Conservation (phyloP, 2,797 vertebrate species). For the Melanotaenia parkinsoni region DNA sequence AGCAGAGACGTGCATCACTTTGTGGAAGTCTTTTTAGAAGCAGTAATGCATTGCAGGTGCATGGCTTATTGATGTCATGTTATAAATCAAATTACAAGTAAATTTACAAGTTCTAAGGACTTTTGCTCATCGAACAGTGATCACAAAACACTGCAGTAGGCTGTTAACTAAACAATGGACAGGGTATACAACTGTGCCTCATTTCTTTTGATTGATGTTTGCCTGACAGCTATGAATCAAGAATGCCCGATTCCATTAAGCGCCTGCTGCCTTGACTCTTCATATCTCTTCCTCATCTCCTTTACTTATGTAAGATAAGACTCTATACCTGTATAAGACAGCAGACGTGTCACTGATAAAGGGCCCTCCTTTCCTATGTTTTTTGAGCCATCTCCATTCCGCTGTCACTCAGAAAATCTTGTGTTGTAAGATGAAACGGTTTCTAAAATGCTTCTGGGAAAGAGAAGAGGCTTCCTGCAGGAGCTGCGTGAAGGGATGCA, state of each 20-base stretch:
- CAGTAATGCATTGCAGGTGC: neutral
- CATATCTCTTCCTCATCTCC: neutral
- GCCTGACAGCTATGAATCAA: neutral
- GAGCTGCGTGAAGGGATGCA: neutral
- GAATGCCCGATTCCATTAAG: neutral
- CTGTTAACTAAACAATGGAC: neutral
- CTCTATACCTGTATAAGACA: neutral
- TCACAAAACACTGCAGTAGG: neutral
- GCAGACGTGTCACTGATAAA: neutral
- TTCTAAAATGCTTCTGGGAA: neutral
- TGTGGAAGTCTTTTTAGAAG: neutral
- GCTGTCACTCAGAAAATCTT: neutral
- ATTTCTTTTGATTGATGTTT: neutral
- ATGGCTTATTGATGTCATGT: neutral
- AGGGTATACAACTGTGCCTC: neutral
- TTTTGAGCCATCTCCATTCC: neutral
- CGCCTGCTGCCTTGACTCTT: neutral
- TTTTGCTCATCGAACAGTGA: neutral
- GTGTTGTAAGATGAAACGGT: neutral
- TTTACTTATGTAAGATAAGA: neutral
- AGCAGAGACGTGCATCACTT: neutral
- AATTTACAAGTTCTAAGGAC: neutral
- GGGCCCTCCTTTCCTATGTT: neutral
- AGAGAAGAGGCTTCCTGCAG: neutral
- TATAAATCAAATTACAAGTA: neutral